Percentiles rank a stretch among this genome's conserved stretches.
phyloP scores from a whole-genome alignment of 2,888 invertebrate species.

The Merodon equestris region DNA sequence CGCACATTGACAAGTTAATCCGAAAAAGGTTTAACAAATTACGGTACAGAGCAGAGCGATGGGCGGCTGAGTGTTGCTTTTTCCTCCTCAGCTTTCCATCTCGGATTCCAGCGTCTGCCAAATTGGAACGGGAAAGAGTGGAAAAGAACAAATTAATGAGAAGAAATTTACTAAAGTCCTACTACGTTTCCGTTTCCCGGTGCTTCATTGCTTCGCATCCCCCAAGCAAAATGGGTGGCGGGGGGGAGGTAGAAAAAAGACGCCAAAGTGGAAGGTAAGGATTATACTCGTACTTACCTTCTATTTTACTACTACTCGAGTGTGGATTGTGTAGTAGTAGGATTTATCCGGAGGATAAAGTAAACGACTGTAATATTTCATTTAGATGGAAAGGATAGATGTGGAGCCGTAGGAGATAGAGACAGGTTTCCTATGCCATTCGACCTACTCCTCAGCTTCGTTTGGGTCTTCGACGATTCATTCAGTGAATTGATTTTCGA shows the following conservation, averaged over 20 bases:
- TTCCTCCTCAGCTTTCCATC: background rate
- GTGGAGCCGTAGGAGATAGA: constrained; percentile 12
- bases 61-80: constrained; percentile 37
- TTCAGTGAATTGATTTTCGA: constrained; percentile 64
- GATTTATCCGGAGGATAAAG: constrained; percentile 42
- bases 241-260: no score
- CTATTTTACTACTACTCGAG: background rate
- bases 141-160: constrained; percentile 67
- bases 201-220: no score
- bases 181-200: background rate
- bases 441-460: background rate
- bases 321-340: constrained; percentile 23
- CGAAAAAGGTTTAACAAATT: constrained; percentile 68
- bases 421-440: constrained; percentile 21
- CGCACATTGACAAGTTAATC: constrained; percentile 67
- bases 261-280: constrained; percentile 12
- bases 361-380: constrained; percentile 66
- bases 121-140: constrained; percentile 57
- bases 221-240: no score
- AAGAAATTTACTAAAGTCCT: constrained; percentile 58
- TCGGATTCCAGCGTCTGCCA: constrained; percentile 9
- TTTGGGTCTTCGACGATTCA: constrained; percentile 32
- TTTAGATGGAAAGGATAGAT: constrained; percentile 58
- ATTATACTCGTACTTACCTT: constrained; percentile 49
- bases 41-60: constrained; percentile 39